Evolutionary conservation across 2,113 vertebrate genomes (phyloP), one percentile per base, ranked within the genome.

Genomic region (Ptilorrhoa leucosticta): DNA sequence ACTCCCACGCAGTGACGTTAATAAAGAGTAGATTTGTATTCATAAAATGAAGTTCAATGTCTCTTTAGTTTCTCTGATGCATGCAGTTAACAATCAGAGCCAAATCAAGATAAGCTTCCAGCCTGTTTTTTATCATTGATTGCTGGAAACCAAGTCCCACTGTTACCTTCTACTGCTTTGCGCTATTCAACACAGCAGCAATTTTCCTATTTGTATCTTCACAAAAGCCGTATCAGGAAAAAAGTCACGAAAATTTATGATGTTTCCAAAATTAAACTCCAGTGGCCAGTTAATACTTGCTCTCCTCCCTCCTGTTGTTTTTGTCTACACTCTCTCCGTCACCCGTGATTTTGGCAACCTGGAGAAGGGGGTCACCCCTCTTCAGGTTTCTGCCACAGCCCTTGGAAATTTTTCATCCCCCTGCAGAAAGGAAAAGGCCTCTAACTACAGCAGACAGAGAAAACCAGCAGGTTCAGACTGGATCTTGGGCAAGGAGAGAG

Each of bases 301-400:
- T 85, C 4, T 93, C 3, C 13, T 71, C 12, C 10, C 23, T 56
- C 20, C 18, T 63, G 31, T 7, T 33, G 5, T 45, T 85, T 48
- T 28, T 2, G 4, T 39, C 93, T 68, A 33, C 2, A 1, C 3
- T 66, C 1, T 70, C 48, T 35, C 33, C 1, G 0, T 37, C 39
- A 70, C 47, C 16, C n/a, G 22, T 48, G 26, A 37, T 15, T 70
- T 81, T 45, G 27, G 23, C 35, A 78, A 64, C 15, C 8, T 24
- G 40, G 44, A 0, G 0, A 0, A 11, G 6, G 15, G 9, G 12
- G 66, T 58, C 30, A 47, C 7, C 7, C 13, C 27, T 42, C 42
- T 37, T 26, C 3, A 3, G 5, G 26, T 63, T 84, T 63, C 88
- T 81, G 10, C 28, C 39, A 19, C 6, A 6, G 11, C 9, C 39